A percentile compares a stretch with the other conserved stretches of the same genome.
Evolutionary conservation across 2,888 invertebrate species (phyloP).

Genomic region (Pachycephus smyrnensis): DNA sequence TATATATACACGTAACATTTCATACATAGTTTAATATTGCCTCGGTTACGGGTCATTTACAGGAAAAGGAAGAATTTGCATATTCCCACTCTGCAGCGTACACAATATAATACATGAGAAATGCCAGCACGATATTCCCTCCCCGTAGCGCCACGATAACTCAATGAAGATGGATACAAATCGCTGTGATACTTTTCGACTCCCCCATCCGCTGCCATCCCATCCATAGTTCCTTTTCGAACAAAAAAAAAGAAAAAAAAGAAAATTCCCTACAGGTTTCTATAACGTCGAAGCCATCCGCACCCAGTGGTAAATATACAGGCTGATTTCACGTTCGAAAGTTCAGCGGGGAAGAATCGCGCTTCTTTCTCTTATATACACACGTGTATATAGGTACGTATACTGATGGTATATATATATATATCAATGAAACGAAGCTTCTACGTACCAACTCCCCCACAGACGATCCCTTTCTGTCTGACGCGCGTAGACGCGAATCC

Average conservation of each 20-base stretch:
- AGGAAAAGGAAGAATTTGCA: not conserved
- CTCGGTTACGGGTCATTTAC: not conserved
- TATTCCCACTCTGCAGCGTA: not conserved
- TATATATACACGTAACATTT: not conserved
- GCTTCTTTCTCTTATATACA: not conserved
- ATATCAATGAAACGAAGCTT: not conserved
- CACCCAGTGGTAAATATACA: not conserved
- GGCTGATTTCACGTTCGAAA: slow-evolving; percentile 1
- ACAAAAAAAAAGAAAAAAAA: not conserved
- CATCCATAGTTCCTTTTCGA: not conserved
- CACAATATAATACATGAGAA: not conserved
- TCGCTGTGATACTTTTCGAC: slow-evolving; percentile 6
- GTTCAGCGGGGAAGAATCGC: not conserved
- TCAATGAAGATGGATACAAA: slow-evolving; percentile 13
- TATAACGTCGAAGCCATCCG: not conserved
- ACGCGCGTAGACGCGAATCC: not conserved
- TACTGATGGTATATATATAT: not conserved
- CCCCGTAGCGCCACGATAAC: not conserved
- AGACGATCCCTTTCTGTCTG: not conserved
- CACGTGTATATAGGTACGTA: not conserved
- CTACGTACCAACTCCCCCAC: not conserved
- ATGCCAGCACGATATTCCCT: not conserved
- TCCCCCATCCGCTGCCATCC: not conserved
- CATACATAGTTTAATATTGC: not conserved
- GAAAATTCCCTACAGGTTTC: not conserved